Base-by-base conservation (phyloP, 2,113 vertebrate genomes). In the Sprattus sprattus region DNA sequence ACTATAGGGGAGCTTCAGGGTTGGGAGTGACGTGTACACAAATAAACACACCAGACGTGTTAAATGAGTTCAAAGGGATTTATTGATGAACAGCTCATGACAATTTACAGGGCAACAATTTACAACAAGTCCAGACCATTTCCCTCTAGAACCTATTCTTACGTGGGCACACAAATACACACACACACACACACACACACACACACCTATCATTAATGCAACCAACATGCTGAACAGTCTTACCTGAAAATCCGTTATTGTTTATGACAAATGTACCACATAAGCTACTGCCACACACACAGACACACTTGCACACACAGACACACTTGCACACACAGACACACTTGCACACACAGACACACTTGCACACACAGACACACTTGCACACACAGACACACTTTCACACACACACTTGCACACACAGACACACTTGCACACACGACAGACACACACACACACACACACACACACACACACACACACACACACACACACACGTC, bases 81-180 rank as follows among this genome's bases (percentile, higher is more conserved):
- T 95, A 95, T 94, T 96, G 89, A 86, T 90, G 71, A 94, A 88
- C 81, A 91, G 91, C 92, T 94, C 90, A 93, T 93, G 93, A 89
- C 90, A 80, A 87, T 93, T 92, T 88, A 95, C 93, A 94, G 89
- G 81, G 71, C 84, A 78, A 87, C 46, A 85, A 83, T 84, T 89
- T 81, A 89, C 90, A 88, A 94, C 92, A 91, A 87, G 85, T 93
- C 88, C 91, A 91, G 80, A 82, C 67, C 80, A 82, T 89, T 89
- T 22, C 54, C 54, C 54, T 60, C 54, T 20, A 60, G 18, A 7
- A 20, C 54, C 18, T 22, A 22, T 22, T 4, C 54, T 22, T 54
- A 60, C 54, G 4, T 20, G 20, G 86, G 88, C 85, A 84, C 90
- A 88, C 87, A 87, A 87, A 89, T 82, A 82, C 78, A 47, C 46